A percentile compares a stretch with the other conserved stretches of the same genome.
phyloP scores from a whole-genome alignment of 2,888 invertebrate species.

The Galeruca laticollis region DNA sequence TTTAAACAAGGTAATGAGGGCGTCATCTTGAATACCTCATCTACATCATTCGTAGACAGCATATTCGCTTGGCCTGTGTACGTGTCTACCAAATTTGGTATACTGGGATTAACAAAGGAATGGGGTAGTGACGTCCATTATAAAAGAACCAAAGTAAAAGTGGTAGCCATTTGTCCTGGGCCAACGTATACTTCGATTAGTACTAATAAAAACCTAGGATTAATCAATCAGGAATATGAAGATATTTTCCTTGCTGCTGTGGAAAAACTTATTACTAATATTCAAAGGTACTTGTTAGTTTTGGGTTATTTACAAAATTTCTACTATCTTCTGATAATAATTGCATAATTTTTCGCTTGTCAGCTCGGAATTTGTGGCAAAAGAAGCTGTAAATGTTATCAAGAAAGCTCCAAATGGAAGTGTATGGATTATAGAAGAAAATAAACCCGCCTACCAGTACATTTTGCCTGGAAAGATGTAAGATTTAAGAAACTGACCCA shows the following conservation, averaged over 20 bases:
- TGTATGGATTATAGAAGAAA: conserved; percentile 3
- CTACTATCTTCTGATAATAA: too few species aligned
- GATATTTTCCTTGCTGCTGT: too few species aligned
- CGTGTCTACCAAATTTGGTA: conserved; percentile 7
- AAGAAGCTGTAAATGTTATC: conserved; percentile 5
- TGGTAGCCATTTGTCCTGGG: conserved; percentile 69
- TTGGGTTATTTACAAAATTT: too few species aligned
- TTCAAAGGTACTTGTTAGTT: too few species aligned
- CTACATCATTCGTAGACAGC: conserved; percentile 36
- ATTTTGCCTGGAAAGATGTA: neutral
- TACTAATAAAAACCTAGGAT: neutral
- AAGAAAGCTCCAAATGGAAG: conserved; percentile 12
- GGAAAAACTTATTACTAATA: too few species aligned
- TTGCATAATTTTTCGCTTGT: neutral
- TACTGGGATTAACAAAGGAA: conserved; percentile 38
- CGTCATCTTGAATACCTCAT: conserved; percentile 43
- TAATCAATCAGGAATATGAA: neutral
- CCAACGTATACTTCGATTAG: conserved; percentile 63
- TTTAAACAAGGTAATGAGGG: conserved; percentile 45
- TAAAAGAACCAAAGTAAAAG: conserved; percentile 67
- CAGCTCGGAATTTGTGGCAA: conserved; percentile 1
- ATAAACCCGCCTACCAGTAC: neutral
- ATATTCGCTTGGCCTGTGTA: neutral
- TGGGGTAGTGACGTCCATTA: conserved; percentile 50
- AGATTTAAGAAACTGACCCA: too few species aligned